A percentile compares a stretch with the other conserved stretches of the same genome.
Conservation (phyloP, 2,797 vertebrate species). For the Arrhamphus sclerolepis region DNA sequence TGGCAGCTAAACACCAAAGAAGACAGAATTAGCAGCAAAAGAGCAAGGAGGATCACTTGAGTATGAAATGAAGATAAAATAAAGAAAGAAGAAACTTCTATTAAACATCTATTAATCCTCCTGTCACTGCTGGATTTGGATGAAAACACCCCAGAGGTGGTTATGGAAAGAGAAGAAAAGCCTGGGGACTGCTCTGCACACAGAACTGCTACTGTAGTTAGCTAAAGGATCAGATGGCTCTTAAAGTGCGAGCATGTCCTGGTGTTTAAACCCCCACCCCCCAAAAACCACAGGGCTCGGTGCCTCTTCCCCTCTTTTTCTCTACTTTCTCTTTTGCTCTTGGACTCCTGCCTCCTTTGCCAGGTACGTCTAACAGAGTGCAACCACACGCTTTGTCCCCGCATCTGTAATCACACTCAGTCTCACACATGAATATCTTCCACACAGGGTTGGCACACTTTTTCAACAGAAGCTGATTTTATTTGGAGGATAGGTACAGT, state of each 20-base stretch:
- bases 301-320: constrained; percentile 48
- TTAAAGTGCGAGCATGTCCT: constrained; percentile 81
- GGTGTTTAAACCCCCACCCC: constrained; percentile 72
- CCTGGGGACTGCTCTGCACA: constrained; percentile 59
- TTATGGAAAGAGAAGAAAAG: constrained; percentile 12
- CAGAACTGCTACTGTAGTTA: constrained; percentile 58
- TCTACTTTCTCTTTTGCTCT: constrained; percentile 29
- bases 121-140: constrained; percentile 55
- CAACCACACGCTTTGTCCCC: constrained; percentile 39
- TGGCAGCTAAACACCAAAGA: neutral
- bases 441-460: constrained; percentile 8
- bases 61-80: constrained; percentile 15
- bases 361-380: constrained; percentile 33
- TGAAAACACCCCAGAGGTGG: constrained; percentile 53
- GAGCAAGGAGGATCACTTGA: constrained; percentile 11
- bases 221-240: constrained; percentile 68
- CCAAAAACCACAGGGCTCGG: constrained; percentile 59
- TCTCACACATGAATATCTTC: constrained; percentile 17
- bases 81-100: constrained; percentile 9
- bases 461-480: too few species aligned
- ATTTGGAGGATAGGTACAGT: too few species aligned
- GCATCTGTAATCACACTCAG: constrained; percentile 39
- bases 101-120: constrained; percentile 19
- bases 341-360: constrained; percentile 47
- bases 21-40: constrained; percentile 15